phyloP scores from a whole-genome alignment of 2,888 invertebrate genomes.

The Scaptomyza reducta region DNA sequence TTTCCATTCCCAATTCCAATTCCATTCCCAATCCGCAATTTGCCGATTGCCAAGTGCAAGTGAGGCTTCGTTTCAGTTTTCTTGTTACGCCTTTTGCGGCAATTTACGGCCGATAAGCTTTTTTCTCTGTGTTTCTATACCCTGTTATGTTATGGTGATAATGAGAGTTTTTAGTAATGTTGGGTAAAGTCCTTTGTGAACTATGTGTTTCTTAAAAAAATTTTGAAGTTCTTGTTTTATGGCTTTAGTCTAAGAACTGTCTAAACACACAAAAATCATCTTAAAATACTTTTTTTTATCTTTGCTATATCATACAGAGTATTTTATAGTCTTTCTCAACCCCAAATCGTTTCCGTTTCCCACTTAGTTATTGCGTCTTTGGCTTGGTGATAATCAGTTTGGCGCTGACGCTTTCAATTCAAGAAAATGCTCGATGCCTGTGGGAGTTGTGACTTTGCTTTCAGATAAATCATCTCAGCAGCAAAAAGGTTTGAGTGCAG shows the following conservation, averaged over 20 bases:
- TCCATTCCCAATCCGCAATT: conserved; percentile 23
- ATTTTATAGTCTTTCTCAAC: no score
- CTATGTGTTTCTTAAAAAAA: no score
- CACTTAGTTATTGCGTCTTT: conserved; percentile 2
- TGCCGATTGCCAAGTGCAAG: conserved; percentile 56
- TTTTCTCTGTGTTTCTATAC: conserved; percentile 13
- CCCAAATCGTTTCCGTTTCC: no score
- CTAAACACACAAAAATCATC: no score
- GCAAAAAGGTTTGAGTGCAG: conserved; percentile 34
- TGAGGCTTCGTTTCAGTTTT: conserved; percentile 55
- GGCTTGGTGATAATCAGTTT: conserved; percentile 48
- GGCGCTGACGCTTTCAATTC: conserved; percentile 49
- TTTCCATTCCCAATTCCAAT: conserved; percentile 33
- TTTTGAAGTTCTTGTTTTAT: no score
- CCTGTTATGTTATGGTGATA: conserved; percentile 9
- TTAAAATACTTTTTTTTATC: no score
- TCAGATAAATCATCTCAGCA: conserved; percentile 63
- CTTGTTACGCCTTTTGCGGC: conserved; percentile 54
- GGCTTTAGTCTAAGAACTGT: no score
- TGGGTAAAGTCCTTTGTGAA: no score
- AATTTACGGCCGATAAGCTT: conserved; percentile 70
- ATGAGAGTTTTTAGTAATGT: not conserved
- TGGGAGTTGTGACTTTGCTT: conserved; percentile 60
- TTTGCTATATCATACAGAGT: no score
- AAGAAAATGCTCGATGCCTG: conserved; percentile 33